phyloP scores from a whole-genome alignment of 2,888 invertebrate genomes.

The Sympetrum striolatum region DNA sequence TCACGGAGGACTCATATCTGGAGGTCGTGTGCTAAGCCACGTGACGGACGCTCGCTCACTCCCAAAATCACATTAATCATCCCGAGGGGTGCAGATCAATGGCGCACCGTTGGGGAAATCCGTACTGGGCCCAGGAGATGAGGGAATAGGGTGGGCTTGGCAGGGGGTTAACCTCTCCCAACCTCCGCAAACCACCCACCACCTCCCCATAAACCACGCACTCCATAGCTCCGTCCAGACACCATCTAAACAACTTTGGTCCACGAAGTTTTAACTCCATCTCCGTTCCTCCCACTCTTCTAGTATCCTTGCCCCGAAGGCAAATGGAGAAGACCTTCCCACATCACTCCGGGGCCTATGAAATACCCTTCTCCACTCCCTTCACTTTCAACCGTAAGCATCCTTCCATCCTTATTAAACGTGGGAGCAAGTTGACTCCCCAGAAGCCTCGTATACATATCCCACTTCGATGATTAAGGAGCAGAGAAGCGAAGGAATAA shows the following conservation, averaged over 20 bases:
- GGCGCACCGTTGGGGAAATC: neutral
- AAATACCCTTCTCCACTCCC: neutral
- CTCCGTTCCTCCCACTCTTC: neutral
- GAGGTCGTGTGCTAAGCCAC: neutral
- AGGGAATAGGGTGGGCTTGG: neutral
- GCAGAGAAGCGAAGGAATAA: neutral
- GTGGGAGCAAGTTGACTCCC: neutral
- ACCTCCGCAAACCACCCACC: neutral
- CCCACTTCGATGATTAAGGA: neutral
- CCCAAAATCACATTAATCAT: constrained; percentile 32
- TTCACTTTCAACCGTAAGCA: neutral
- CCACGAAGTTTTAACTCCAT: neutral
- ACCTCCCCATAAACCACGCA: neutral
- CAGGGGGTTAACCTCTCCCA: neutral
- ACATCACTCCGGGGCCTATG: neutral
- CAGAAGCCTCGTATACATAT: neutral
- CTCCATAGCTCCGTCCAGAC: neutral
- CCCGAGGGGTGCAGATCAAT: constrained; percentile 3
- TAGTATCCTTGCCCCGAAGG: neutral
- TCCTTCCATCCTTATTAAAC: neutral
- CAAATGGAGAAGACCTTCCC: neutral
- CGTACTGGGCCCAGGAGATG: neutral
- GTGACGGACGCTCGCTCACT: neutral
- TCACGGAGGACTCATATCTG: neutral
- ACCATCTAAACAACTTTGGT: neutral